These are phyloP conservation scores for Metallyticus violacea DNA, from an alignment of 2,888 invertebrate species.

Conservation along the genomic window DNA sequence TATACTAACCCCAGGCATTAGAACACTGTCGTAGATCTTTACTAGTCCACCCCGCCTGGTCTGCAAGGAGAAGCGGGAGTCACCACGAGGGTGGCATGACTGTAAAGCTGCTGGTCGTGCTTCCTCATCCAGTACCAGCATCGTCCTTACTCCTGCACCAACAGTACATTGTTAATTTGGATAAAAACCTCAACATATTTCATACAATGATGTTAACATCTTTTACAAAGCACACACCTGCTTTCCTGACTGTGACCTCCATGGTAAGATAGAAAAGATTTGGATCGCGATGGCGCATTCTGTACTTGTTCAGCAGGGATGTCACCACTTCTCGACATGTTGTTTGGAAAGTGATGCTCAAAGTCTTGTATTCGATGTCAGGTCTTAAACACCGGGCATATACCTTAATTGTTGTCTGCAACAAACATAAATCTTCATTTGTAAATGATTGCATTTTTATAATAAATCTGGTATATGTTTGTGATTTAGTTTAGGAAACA, in stretches of 20 bases:
- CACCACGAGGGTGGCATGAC: conserved; percentile 90
- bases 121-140: conserved; percentile 81
- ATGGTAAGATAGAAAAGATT: conserved; percentile 90
- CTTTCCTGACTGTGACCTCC: conserved; percentile 86
- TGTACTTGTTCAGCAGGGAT: conserved; percentile 80
- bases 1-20: conserved; percentile 69
- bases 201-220: background rate
- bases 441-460: no score
- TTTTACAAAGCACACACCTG: conserved; percentile 45
- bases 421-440: background rate
- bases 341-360: conserved; percentile 85
- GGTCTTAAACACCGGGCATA: conserved; percentile 85
- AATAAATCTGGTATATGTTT: no score
- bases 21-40: conserved; percentile 86
- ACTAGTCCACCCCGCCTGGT: conserved; percentile 87
- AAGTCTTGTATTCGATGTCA: conserved; percentile 94
- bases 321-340: conserved; percentile 79
- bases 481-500: no score
- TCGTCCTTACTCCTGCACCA: conserved; percentile 65
- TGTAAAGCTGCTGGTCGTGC: conserved; percentile 87
- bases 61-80: conserved; percentile 86
- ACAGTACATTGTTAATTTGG: background rate
- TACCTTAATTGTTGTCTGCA: conserved; percentile 77
- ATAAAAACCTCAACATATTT: background rate
- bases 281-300: conserved; percentile 89